phyloP scores from a whole-genome alignment of 2,797 vertebrate species.

The Phrynocephalus forsythii region DNA sequence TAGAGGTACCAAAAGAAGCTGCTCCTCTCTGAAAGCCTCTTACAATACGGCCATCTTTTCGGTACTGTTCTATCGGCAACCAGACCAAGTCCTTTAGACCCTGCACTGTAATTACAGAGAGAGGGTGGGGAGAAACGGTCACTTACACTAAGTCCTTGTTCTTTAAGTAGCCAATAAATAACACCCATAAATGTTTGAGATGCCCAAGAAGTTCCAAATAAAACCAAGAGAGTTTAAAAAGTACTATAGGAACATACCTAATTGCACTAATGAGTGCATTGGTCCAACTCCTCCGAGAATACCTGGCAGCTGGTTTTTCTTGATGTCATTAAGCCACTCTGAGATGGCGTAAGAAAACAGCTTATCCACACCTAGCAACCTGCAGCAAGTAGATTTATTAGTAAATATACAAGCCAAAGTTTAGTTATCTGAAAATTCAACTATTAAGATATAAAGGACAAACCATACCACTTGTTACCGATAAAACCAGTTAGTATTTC shows the following conservation, averaged over 20 bases:
- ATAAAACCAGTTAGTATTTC: neutral
- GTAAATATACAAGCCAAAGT: neutral
- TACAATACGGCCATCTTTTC: conserved; percentile 95
- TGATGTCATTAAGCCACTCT: conserved; percentile 97
- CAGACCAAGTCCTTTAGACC: conserved; percentile 96
- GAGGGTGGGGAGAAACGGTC: neutral
- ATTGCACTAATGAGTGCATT: conserved; percentile 95
- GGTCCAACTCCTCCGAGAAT: conserved; percentile 97
- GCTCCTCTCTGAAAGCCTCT: conserved; percentile 95
- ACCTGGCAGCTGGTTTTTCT: conserved; percentile 96
- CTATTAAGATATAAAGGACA: neutral
- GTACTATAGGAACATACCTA: conserved; percentile 83
- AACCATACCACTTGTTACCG: neutral
- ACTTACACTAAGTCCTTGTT: neutral
- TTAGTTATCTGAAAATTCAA: conserved; percentile 11
- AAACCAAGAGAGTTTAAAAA: neutral
- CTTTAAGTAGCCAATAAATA: neutral
- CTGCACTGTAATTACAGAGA: conserved; percentile 84
- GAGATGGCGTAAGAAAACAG: conserved; percentile 94
- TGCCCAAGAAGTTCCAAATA: neutral
- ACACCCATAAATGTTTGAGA: neutral
- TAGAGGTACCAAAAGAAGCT: conserved; percentile 96
- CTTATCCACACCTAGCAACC: conserved; percentile 95
- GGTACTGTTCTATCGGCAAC: conserved; percentile 98
- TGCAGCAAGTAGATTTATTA: conserved; percentile 71